Percentiles rank a stretch among this genome's conserved stretches.
Evolutionary conservation across 2,797 vertebrate genomes (phyloP).

Genomic region (Delichon dasypus): DNA sequence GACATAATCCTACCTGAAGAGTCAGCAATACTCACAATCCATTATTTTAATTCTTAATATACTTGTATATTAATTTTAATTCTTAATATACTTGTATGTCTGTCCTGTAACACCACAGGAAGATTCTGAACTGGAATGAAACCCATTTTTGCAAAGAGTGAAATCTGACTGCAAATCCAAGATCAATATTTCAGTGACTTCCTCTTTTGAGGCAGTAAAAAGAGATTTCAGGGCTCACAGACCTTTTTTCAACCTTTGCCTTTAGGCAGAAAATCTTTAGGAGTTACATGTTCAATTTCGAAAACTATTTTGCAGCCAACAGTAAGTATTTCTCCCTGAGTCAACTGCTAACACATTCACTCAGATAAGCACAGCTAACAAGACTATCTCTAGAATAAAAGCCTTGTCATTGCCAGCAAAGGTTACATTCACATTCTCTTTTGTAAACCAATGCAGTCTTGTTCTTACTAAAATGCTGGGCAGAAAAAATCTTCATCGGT

Average conservation of each 20-base stretch:
- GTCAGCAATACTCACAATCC: background rate
- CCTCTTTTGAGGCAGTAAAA: background rate
- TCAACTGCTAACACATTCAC: background rate
- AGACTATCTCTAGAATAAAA: background rate
- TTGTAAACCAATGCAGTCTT: background rate
- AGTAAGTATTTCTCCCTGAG: background rate
- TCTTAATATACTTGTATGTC: background rate
- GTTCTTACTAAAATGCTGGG: background rate
- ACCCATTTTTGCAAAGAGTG: background rate
- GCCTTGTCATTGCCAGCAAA: background rate
- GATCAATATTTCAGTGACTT: background rate
- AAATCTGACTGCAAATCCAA: background rate
- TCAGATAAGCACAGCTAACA: conserved; percentile 5
- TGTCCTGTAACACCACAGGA: background rate
- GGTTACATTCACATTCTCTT: background rate
- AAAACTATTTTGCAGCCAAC: background rate
- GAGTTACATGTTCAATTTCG: background rate
- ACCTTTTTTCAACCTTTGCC: background rate
- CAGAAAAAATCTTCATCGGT: background rate
- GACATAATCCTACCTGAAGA: background rate
- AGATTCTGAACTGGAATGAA: background rate
- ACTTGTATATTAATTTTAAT: background rate
- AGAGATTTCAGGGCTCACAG: background rate
- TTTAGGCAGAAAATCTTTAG: background rate
- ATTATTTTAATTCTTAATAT: background rate